Conservation (phyloP, 2,888 invertebrate genomes). For the Amorpha juglandis region DNA sequence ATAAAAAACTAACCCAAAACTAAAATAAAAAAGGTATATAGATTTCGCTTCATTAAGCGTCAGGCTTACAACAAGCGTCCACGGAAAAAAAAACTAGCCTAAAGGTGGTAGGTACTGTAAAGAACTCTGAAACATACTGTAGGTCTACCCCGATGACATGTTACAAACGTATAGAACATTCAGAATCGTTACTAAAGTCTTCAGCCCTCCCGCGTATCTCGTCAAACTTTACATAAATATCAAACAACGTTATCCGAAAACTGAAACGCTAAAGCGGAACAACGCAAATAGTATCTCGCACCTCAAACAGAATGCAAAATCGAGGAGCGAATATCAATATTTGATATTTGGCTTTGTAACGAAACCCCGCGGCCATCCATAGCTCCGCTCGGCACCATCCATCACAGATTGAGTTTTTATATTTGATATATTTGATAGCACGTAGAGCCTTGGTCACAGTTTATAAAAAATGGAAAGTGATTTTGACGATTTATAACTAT, state of each 20-base stretch:
- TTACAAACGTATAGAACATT: not conserved
- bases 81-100: too few species aligned
- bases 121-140: too few species aligned
- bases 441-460: not conserved
- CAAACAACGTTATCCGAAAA: constrained; percentile 33
- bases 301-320: constrained; percentile 80
- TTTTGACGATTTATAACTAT: not conserved
- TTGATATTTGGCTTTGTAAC: constrained; percentile 82
- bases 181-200: constrained; percentile 29
- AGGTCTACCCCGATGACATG: too few species aligned
- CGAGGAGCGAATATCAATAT: constrained; percentile 78
- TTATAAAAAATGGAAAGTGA: not conserved
- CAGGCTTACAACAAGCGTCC: too few species aligned
- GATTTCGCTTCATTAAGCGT: too few species aligned
- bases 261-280: constrained; percentile 35
- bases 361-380: constrained; percentile 60
- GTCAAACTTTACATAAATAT: constrained; percentile 23
- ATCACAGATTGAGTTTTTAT: constrained; percentile 22
- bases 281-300: constrained; percentile 76
- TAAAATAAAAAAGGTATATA: too few species aligned
- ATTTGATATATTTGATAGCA: constrained; percentile 3
- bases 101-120: too few species aligned
- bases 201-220: constrained; percentile 28
- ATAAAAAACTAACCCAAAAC: too few species aligned
- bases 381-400: constrained; percentile 46